Percentiles rank a stretch among this genome's conserved stretches.
Conservation (phyloP, 2,888 invertebrate species). For the Napeogenes sylphis region DNA sequence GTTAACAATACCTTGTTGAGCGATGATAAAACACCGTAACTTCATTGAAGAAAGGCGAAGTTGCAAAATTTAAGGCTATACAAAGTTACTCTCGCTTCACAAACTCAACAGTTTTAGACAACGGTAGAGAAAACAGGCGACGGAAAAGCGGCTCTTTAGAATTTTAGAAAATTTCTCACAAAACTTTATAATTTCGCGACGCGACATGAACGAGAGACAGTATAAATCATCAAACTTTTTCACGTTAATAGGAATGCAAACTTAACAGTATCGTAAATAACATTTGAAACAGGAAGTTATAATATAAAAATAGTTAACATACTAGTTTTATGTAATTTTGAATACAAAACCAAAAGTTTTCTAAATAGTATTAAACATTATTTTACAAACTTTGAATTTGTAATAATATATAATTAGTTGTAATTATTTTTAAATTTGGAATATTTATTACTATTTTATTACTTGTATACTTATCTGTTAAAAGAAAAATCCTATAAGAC, state of each 20-base stretch:
- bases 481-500: neutral
- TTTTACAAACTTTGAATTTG: no score
- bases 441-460: no score
- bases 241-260: conserved; percentile 2
- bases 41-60: conserved; percentile 55
- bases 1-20: conserved; percentile 63
- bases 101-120: conserved; percentile 60
- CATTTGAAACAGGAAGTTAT: neutral
- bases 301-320: neutral
- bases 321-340: no score
- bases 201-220: conserved; percentile 29
- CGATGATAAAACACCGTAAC: conserved; percentile 58
- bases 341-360: no score
- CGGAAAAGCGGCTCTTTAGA: conserved; percentile 60
- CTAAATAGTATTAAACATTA: no score
- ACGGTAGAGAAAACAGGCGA: conserved; percentile 41
- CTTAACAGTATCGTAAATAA: neutral
- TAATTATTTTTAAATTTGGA: no score
- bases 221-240: conserved; percentile 31
- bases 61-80: conserved; percentile 69
- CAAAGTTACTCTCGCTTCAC: conserved; percentile 63
- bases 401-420: no score
- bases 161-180: conserved; percentile 70
- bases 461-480: no score
- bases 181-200: conserved; percentile 61